A percentile compares a stretch with the other conserved stretches of the same genome.
phyloP scores from a whole-genome alignment of 2,113 vertebrate species.

The Pelvicachromis taeniatus region DNA sequence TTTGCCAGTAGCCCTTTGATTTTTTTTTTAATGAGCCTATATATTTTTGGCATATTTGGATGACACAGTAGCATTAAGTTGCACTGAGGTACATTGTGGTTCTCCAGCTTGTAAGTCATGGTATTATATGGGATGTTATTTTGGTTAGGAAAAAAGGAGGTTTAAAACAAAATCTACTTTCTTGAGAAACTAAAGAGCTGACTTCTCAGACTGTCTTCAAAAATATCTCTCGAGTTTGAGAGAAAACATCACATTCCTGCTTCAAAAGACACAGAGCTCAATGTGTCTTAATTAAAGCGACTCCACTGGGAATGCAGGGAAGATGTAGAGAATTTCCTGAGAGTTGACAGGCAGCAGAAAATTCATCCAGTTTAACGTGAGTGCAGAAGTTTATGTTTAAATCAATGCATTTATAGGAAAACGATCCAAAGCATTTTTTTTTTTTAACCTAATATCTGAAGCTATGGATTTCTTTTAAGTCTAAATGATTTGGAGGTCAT shows the following conservation, averaged over 20 bases:
- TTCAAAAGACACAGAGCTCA: neutral
- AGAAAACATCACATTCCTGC: accelerated
- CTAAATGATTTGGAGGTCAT: neutral
- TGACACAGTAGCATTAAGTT: neutral
- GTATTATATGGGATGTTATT: neutral
- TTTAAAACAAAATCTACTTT: neutral
- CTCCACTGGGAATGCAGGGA: neutral
- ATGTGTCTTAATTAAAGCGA: neutral
- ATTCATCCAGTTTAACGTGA: neutral
- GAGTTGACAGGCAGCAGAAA: neutral
- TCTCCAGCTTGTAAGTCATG: neutral
- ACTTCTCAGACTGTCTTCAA: neutral
- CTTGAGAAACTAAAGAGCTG: neutral
- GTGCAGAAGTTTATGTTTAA: neutral
- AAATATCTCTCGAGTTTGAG: neutral
- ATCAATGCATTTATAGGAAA: neutral
- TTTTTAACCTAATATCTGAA: neutral
- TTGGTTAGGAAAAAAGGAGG: neutral
- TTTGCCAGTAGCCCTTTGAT: neutral
- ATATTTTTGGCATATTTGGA: neutral
- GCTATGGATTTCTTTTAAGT: accelerated
- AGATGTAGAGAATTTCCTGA: neutral
- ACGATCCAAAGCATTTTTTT: neutral
- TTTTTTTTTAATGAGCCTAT: neutral
- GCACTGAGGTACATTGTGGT: neutral